phyloP scores from a whole-genome alignment of 2,797 vertebrate genomes.

The Sebastes itinus region DNA sequence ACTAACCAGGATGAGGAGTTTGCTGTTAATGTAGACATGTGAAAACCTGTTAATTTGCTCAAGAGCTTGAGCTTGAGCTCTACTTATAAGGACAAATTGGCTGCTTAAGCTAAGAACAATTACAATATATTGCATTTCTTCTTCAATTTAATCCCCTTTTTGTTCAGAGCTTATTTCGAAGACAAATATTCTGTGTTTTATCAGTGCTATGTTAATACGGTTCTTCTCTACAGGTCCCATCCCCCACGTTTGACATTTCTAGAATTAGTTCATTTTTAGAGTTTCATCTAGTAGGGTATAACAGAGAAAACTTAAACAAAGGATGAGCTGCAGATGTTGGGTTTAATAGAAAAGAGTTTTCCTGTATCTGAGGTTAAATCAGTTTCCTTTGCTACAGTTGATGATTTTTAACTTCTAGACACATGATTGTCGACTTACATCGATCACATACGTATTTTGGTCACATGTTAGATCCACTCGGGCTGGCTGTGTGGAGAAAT shows the following conservation, averaged over 20 bases:
- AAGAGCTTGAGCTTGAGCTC: background rate
- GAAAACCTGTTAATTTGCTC: background rate
- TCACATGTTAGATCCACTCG: background rate
- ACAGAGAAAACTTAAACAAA: background rate
- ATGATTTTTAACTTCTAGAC: background rate
- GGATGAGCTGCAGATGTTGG: background rate
- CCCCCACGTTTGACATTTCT: background rate
- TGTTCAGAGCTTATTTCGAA: slow-evolving; percentile 17
- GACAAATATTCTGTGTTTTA: background rate
- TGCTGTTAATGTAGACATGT: background rate
- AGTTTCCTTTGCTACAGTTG: background rate
- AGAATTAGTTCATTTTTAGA: slow-evolving; percentile 6
- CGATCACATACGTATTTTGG: slow-evolving; percentile 9
- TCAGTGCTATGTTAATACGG: background rate
- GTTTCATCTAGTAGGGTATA: background rate
- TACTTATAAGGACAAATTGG: background rate
- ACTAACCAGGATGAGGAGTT: background rate
- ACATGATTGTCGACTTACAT: background rate
- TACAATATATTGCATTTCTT: background rate
- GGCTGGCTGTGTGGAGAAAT: slow-evolving; percentile 19
- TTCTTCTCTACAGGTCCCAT: background rate
- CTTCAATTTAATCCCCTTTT: slow-evolving; percentile 5
- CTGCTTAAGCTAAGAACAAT: background rate
- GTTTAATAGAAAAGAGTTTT: background rate
- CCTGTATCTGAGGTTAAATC: background rate